A percentile compares a stretch with the other conserved stretches of the same genome.
These are phyloP conservation scores for Drosophila longiperda DNA, from an alignment of 2,888 invertebrate genomes.

Conservation along the genomic window DNA sequence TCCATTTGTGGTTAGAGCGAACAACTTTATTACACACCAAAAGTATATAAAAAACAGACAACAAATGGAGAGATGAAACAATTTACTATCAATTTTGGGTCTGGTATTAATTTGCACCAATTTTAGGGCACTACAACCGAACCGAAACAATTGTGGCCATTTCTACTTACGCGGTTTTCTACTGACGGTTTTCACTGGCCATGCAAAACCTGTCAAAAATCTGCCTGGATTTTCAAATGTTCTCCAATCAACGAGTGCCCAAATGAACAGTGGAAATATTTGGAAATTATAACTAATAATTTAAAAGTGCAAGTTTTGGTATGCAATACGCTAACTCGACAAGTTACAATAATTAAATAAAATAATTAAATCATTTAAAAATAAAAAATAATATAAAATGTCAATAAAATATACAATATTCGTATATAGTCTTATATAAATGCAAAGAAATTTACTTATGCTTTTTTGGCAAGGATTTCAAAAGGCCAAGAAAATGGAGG, in stretches of 20 bases:
- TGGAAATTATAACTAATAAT: not conserved
- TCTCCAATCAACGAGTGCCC: constrained; percentile 35
- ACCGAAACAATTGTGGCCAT: constrained; percentile 65
- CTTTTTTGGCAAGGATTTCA: not conserved
- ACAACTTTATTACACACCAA: constrained; percentile 69
- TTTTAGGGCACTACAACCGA: constrained; percentile 60
- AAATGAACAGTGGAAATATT: constrained; percentile 32
- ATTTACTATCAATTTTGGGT: constrained; percentile 67
- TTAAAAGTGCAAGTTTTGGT: not conserved
- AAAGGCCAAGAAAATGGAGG: too few relatives aligned
- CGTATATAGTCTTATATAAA: not conserved
- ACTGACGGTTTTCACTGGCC: constrained; percentile 43
- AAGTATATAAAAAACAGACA: constrained; percentile 30
- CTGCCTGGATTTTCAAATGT: constrained; percentile 28
- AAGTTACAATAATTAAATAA: not conserved
- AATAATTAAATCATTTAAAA: not conserved
- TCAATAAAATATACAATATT: not conserved
- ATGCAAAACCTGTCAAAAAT: constrained; percentile 66
- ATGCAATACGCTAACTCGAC: too few relatives aligned
- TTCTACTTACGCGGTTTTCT: constrained; percentile 47
- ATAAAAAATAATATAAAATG: not conserved
- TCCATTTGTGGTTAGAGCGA: constrained; percentile 69
- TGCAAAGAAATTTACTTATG: not conserved
- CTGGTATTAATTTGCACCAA: constrained; percentile 69
- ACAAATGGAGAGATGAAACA: constrained; percentile 45